Evolutionary conservation across 2,797 vertebrate species (phyloP).

Genomic region (Poecilia wingei): DNA sequence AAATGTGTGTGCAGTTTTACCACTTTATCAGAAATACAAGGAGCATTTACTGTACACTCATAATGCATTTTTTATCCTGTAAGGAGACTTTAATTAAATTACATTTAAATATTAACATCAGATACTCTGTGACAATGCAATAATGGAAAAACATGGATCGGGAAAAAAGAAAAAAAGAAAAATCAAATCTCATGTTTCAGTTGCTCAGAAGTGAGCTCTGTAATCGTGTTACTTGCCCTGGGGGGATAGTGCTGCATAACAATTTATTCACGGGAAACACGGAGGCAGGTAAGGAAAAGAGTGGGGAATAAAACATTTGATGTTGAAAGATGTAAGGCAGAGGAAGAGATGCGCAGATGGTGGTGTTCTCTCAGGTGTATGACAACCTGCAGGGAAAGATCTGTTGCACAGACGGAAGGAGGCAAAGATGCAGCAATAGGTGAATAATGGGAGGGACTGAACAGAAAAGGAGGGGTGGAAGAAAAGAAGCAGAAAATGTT

Average conservation of each 20-base stretch:
- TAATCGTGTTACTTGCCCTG: slow-evolving; percentile 13
- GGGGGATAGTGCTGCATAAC: slow-evolving; percentile 20
- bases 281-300: slow-evolving; percentile 11
- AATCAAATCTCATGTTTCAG: neutral
- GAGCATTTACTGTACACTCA: neutral
- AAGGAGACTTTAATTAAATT: neutral
- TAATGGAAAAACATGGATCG: neutral
- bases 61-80: neutral
- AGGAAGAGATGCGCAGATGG: slow-evolving; percentile 63
- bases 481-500: slow-evolving; percentile 25
- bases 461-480: slow-evolving; percentile 24
- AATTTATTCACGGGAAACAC: slow-evolving; percentile 32
- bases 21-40: neutral
- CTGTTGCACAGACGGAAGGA: slow-evolving; percentile 62
- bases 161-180: neutral
- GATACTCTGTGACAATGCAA: neutral
- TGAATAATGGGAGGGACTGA: slow-evolving; percentile 53
- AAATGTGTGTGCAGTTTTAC: neutral
- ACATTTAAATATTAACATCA: neutral
- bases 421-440: slow-evolving; percentile 49
- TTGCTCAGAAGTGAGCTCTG: slow-evolving; percentile 3
- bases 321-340: slow-evolving; percentile 38
- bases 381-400: slow-evolving; percentile 67
- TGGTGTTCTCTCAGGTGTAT: slow-evolving; percentile 64
- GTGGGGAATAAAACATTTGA: slow-evolving; percentile 19